These are phyloP conservation scores for Plutomurus gul DNA, from an alignment of 1,140 invertebrate genomes.

Conservation along the genomic window DNA sequence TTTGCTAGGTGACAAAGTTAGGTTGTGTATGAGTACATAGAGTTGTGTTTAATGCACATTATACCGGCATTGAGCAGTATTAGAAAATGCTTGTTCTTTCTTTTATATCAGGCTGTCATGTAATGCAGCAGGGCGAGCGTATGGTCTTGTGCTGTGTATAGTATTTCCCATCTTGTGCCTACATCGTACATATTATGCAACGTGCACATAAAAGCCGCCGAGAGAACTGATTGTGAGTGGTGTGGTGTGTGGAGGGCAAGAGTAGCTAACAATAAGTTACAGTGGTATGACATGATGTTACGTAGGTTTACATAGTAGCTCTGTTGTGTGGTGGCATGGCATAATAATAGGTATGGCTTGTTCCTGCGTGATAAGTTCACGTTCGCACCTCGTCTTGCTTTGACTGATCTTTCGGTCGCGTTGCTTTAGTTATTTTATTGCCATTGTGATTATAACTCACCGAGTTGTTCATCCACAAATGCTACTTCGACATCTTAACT, in stretches of 20 bases:
- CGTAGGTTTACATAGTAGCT: neutral
- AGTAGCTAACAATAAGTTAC: neutral
- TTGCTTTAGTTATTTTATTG: constrained; percentile 24
- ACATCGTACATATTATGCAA: neutral
- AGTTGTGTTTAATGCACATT: too few species aligned
- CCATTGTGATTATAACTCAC: neutral
- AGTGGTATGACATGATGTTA: constrained; percentile 7
- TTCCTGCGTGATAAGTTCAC: constrained; percentile 46
- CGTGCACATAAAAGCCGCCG: neutral
- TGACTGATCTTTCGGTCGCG: constrained; percentile 10
- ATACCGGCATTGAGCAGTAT: too few species aligned
- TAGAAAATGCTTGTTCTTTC: too few species aligned
- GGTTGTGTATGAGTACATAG: too few species aligned
- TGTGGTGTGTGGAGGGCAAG: neutral
- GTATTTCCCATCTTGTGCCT: too few species aligned
- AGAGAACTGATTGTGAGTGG: neutral
- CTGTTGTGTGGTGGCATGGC: neutral
- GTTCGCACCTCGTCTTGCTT: constrained; percentile 46
- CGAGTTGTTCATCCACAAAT: neutral
- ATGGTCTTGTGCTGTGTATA: too few species aligned
- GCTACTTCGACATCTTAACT: neutral
- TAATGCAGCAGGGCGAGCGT: too few species aligned
- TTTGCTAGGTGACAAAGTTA: too few species aligned
- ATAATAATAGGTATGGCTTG: constrained; percentile 1
- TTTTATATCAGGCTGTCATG: too few species aligned